Percentiles rank a stretch among this genome's conserved stretches.
Evolutionary conservation across 30 jellyfish, hydroid and myxozoan species (phyloP).

Genomic region (Aurelia coerulea): DNA sequence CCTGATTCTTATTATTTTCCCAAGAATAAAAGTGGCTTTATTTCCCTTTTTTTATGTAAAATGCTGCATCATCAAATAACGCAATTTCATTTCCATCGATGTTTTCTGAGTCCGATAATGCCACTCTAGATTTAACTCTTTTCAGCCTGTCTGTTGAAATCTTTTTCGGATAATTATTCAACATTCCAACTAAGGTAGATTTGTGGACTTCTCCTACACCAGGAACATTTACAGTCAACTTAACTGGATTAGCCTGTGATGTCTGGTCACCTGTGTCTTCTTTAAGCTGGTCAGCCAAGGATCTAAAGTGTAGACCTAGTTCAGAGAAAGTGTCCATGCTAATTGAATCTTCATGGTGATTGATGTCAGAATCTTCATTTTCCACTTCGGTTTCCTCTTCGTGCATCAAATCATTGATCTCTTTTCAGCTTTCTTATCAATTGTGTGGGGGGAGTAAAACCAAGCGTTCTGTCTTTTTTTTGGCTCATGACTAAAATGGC

Average conservation of each 20-base stretch:
- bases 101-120: not conserved
- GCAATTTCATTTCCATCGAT: slow-evolving; percentile 16
- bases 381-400: not conserved
- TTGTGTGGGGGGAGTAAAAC: not conserved
- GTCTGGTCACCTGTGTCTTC: not conserved
- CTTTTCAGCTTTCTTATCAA: not conserved
- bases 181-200: slow-evolving; percentile 1
- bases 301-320: not conserved
- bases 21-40: not conserved
- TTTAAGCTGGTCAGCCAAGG: slow-evolving; percentile 1
- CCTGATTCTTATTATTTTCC: slow-evolving; percentile 7
- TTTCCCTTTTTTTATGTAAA: slow-evolving; percentile 3
- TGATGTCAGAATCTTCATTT: not conserved
- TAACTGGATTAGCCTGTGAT: not conserved
- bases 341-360: not conserved
- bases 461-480: not conserved
- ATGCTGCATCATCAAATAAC: slow-evolving; percentile 11
- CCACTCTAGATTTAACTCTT: slow-evolving; percentile 6
- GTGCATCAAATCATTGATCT: not conserved
- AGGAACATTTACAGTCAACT: slow-evolving; percentile 20
- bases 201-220: slow-evolving; percentile 20
- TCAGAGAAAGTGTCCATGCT: not conserved
- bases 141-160: slow-evolving; percentile 7
- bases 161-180: slow-evolving; percentile 1
- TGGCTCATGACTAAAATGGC: not conserved